These are phyloP conservation scores for Trypoxylus dichotomus DNA, from an alignment of 1,140 invertebrate species.

Conservation along the genomic window DNA sequence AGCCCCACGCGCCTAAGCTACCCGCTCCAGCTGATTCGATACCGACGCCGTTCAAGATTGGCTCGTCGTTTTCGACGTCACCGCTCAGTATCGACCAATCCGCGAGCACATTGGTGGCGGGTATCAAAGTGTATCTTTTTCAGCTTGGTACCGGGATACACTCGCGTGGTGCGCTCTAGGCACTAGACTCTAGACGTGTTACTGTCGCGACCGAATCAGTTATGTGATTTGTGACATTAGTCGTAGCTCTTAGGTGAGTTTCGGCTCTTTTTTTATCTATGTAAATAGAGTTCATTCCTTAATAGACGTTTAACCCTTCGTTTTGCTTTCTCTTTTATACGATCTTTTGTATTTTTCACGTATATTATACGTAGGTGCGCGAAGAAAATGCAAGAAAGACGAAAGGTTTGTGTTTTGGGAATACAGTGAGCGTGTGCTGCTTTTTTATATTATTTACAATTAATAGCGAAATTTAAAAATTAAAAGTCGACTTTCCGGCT, in stretches of 20 bases:
- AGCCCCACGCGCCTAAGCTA: slow-evolving; percentile 46
- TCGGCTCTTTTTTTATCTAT: slow-evolving; percentile 28
- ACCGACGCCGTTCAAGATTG: slow-evolving; percentile 44
- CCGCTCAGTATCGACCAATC: slow-evolving; percentile 48
- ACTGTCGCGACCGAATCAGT: slow-evolving; percentile 10
- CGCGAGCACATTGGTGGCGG: slow-evolving; percentile 43
- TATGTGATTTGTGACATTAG: slow-evolving; percentile 19
- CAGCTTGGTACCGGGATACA: slow-evolving; percentile 47
- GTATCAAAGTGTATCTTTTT: slow-evolving; percentile 47
- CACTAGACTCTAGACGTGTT: slow-evolving; percentile 14
- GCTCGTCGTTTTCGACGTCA: slow-evolving; percentile 46
- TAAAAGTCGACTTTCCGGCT: not conserved
- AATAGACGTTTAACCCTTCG: not conserved
- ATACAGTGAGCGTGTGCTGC: not conserved
- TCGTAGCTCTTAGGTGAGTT: slow-evolving; percentile 21
- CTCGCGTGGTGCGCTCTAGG: slow-evolving; percentile 46
- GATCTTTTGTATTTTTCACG: slow-evolving; percentile 13
- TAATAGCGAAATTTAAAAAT: slow-evolving; percentile 7
- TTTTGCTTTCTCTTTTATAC: not conserved
- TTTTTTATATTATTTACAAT: slow-evolving; percentile 14
- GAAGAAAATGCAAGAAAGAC: not conserved
- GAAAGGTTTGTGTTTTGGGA: not conserved
- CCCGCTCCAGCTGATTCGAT: slow-evolving; percentile 47
- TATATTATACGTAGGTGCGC: not conserved
- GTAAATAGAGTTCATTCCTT: slow-evolving; percentile 27